Evolutionary conservation across 30 jellyfish, hydroid and myxozoan genomes (phyloP).

Genomic region (Aurelia sp.): DNA sequence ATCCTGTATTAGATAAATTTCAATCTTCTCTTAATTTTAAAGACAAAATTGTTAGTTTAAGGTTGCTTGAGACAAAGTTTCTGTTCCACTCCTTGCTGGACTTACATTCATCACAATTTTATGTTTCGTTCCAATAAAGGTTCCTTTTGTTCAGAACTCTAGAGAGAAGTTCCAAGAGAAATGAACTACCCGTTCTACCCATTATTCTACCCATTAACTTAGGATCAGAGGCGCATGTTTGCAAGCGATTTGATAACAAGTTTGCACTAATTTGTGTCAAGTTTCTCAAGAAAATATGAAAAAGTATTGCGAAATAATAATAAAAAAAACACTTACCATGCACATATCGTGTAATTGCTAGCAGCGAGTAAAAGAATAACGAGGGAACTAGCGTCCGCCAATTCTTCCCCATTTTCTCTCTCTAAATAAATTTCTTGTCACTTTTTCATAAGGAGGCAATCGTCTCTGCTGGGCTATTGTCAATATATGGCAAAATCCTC

Average conservation of each 20-base stretch:
- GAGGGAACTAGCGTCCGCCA: slow-evolving; percentile 2
- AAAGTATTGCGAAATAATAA: neutral
- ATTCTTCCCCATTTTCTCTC: neutral
- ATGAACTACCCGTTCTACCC: too few species aligned
- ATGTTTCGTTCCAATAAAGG: too few species aligned
- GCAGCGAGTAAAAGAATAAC: neutral
- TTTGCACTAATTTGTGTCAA: too few species aligned
- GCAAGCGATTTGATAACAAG: neutral
- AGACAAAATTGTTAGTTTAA: neutral
- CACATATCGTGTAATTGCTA: neutral
- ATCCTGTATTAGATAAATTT: slow-evolving; percentile 52
- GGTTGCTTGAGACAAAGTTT: neutral
- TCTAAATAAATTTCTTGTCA: neutral
- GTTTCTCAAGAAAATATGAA: too few species aligned
- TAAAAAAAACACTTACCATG: neutral
- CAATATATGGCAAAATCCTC: neutral
- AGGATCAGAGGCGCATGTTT: neutral
- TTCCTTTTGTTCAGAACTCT: too few species aligned
- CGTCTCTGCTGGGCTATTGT: neutral
- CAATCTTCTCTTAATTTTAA: neutral
- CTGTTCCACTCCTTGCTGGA: too few species aligned
- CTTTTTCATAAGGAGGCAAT: slow-evolving; percentile 1
- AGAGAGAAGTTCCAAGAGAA: too few species aligned
- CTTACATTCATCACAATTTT: too few species aligned
- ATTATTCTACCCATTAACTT: too few species aligned